A percentile compares a stretch with the other conserved stretches of the same genome.
Conservation (phyloP, 2,888 invertebrate species). For the Eugnorisma glareosa region DNA sequence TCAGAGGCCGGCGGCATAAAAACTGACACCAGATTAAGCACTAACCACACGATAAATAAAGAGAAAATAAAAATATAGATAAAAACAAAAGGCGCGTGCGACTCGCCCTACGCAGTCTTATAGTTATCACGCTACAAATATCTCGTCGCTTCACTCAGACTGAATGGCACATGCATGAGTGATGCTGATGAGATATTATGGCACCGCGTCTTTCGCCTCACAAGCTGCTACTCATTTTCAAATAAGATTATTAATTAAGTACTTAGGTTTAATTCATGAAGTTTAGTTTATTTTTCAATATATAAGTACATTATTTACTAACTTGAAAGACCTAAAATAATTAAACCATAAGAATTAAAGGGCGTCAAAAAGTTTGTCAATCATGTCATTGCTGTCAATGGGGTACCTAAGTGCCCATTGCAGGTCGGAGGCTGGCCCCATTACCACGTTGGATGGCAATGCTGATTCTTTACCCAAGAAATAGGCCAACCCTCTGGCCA, state of each 20-base stretch:
- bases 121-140: conserved; percentile 77
- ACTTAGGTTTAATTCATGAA: neutral
- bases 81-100: conserved; percentile 43
- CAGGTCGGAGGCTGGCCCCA: neutral
- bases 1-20: neutral
- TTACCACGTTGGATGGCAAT: neutral
- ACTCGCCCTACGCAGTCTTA: conserved; percentile 61
- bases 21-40: too few species aligned
- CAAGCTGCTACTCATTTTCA: conserved; percentile 70
- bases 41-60: neutral
- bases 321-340: neutral
- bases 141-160: conserved; percentile 70
- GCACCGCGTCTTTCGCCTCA: conserved; percentile 69
- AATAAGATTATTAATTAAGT: conserved; percentile 62
- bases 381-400: neutral
- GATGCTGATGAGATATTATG: conserved; percentile 72
- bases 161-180: conserved; percentile 79
- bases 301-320: neutral
- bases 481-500: neutral
- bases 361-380: neutral
- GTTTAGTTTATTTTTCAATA: neutral
- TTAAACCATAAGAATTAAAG: neutral
- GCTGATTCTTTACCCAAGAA: neutral
- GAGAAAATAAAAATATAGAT: conserved; percentile 5
- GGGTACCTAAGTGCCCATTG: neutral